Conservation (phyloP, 2,797 vertebrate species). For the Typhlichthys eigenmanni region DNA sequence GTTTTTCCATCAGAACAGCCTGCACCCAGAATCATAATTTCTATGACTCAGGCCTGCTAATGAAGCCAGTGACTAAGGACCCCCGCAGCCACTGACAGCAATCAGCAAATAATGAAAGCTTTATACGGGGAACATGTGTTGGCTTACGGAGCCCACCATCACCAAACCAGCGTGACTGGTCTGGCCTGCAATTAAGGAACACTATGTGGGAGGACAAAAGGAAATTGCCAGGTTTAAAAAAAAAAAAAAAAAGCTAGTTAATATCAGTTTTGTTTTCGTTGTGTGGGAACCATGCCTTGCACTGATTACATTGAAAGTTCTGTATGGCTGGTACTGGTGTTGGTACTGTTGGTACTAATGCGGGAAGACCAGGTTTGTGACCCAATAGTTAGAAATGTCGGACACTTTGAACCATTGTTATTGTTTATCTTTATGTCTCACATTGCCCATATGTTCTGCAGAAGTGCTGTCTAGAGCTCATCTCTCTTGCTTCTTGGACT, state of each 20-base stretch:
- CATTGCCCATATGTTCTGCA: too few relatives aligned
- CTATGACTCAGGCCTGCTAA: constrained; percentile 52
- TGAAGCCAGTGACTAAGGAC: constrained; percentile 47
- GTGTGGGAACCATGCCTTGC: constrained; percentile 20
- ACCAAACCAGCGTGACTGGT: constrained; percentile 29
- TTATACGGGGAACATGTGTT: constrained; percentile 48
- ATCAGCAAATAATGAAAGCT: constrained; percentile 62
- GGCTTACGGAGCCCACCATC: constrained; percentile 45
- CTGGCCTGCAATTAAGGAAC: constrained; percentile 36
- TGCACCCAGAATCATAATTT: constrained; percentile 28
- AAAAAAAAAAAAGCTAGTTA: constrained; percentile 16
- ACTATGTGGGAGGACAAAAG: constrained; percentile 42
- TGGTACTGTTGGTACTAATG: neutral
- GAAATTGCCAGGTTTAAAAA: constrained; percentile 51
- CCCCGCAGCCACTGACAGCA: constrained; percentile 46
- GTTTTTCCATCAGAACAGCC: constrained; percentile 33
- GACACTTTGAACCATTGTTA: too few relatives aligned
- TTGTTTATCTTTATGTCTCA: too few relatives aligned
- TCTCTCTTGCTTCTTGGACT: too few relatives aligned
- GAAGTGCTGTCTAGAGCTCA: too few relatives aligned
- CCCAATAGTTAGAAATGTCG: too few relatives aligned
- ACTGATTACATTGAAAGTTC: constrained; percentile 15
- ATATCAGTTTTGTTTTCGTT: constrained; percentile 9
- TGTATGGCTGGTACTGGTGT: constrained; percentile 9
- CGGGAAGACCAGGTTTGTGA: too few relatives aligned